Base-by-base conservation (phyloP, 2,113 vertebrate species). In the Antechinus stuartii region DNA sequence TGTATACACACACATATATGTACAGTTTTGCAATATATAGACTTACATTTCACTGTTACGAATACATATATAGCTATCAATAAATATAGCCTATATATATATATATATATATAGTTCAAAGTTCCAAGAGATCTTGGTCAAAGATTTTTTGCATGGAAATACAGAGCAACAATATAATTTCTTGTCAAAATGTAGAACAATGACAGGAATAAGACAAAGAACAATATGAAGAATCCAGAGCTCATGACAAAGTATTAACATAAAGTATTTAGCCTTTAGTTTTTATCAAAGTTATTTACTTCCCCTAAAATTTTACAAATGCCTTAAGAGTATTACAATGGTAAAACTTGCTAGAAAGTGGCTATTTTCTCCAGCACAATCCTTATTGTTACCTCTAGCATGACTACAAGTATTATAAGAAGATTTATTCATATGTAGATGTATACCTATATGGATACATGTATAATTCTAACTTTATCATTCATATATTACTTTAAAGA, bases 271-370 rank as follows among this genome's bases (percentile, higher is more conserved):
- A 25, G 42, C 7, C 9, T 91, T 90, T 53, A 16, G 3, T 24
- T 90, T 2, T 2, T 56, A 8, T 56, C 11, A 93, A 95, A 53
- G 25, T 26, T 54, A n/a, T 90, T 93, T 84, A 90, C 10, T 68
- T 94, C 10, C 46, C 25, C 42, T 50, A 90, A 92, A 95, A n/a
- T n/a, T 46, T 57, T 53, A 26, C 52, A 91, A 7, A n/a, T 56
- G 1, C 2, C 19, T 84, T 84, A 84, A 84, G 35, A 10, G 7
- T 7, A 42, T 42, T 76, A 27, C n/a, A 93, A 23, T 90, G 54
- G 50, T 16, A 95, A 94, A 61, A 95, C 91, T 56, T 35, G 0
- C 10, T 95, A 84, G 84, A 56, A 25, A 46, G 7, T 91, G 95
- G 25, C 0, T 42, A 16, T 94, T 49, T 93, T 95, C 92, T 93